These are phyloP conservation scores for Brienomyrus brachyistius DNA, from an alignment of 2,113 vertebrate genomes.

Conservation along the genomic window DNA sequence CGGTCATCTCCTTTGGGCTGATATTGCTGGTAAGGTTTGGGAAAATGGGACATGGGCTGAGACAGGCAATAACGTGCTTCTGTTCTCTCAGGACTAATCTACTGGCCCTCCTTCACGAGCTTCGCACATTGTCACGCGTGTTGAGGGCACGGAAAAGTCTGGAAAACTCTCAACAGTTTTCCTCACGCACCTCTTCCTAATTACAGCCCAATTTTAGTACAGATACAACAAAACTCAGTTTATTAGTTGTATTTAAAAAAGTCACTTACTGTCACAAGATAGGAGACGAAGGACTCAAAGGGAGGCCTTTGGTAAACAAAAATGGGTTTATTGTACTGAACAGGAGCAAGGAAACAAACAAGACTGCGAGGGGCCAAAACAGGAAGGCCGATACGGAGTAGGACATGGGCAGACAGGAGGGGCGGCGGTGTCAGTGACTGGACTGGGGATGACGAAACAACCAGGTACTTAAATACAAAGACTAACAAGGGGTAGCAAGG, in stretches of 20 bases:
- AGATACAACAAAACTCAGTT: not conserved
- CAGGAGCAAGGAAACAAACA: no score
- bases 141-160: constrained; percentile 18
- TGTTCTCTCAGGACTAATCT: constrained; percentile 4
- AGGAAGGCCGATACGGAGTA: no score
- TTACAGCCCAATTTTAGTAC: not conserved
- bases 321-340: no score
- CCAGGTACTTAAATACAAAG: no score
- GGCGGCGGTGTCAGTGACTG: no score
- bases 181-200: not conserved
- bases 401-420: no score
- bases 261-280: not conserved
- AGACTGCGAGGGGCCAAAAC: no score
- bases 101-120: not conserved
- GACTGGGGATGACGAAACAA: no score
- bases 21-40: not conserved
- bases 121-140: constrained; percentile 9
- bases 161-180: not conserved
- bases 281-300: no score
- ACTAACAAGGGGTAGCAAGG: no score
- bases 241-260: not conserved
- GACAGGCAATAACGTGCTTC: not conserved
- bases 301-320: no score
- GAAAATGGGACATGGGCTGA: not conserved
- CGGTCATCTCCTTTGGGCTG: not conserved